These are phyloP conservation scores for Cristatella mucedo DNA, from an alignment of 2,888 invertebrate species.

Conservation along the genomic window DNA sequence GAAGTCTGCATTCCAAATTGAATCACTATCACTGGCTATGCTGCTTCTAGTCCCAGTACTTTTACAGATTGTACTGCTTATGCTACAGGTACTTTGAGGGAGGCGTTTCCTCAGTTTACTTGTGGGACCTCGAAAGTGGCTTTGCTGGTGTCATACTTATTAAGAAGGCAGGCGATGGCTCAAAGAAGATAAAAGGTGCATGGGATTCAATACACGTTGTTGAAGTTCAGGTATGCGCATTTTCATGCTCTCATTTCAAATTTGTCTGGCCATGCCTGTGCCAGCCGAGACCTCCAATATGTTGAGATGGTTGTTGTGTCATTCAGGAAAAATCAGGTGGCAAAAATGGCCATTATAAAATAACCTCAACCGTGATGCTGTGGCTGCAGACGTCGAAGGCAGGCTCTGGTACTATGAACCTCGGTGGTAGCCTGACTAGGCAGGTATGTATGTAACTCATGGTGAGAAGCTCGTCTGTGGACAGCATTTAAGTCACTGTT, in stretches of 20 bases:
- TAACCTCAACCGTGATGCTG: slow-evolving; percentile 96
- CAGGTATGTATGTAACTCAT: slow-evolving; percentile 61
- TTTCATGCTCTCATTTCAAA: background rate
- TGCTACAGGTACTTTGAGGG: slow-evolving; percentile 82
- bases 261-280: background rate
- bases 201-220: slow-evolving; percentile 99
- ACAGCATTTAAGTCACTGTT: no score
- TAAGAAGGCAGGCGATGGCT: slow-evolving; percentile 95
- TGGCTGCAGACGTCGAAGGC: slow-evolving; percentile 93
- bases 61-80: background rate
- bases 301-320: background rate
- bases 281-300: background rate
- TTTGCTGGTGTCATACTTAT: slow-evolving; percentile 92
- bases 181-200: slow-evolving; percentile 94
- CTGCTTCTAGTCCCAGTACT: background rate
- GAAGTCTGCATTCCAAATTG: background rate
- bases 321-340: slow-evolving; percentile 74
- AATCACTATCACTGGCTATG: background rate
- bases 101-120: slow-evolving; percentile 93
- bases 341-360: slow-evolving; percentile 78
- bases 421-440: slow-evolving; percentile 91
- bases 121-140: slow-evolving; percentile 92
- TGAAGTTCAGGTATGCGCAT: slow-evolving; percentile 55
- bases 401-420: slow-evolving; percentile 93
- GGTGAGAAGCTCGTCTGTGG: no score